Base-by-base conservation (phyloP, 2,888 invertebrate species). In the Acronicta alni region DNA sequence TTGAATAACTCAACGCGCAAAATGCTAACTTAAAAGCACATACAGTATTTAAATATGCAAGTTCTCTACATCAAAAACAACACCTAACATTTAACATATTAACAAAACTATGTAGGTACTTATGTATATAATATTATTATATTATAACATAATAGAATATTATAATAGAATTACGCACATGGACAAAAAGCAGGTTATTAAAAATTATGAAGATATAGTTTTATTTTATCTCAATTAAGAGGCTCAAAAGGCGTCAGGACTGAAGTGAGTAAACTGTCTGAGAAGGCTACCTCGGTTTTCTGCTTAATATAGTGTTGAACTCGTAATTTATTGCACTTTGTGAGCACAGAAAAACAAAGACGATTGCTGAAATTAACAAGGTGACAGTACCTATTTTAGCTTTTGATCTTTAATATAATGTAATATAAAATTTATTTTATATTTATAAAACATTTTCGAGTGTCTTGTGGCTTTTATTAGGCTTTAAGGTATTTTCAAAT, bases 71-170 rank as follows among this genome's bases (percentile, higher is more conserved):
- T 75, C 52, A 32, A 12, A 30, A 30, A 30, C 30, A 30, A 30
- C 4, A 7, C 5, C 35, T n/a, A 35, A 35, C n/a, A n/a, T 35
- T 35, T n/a, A 17, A 35, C 5, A 46, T 7, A 26, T 2, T 38
- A 71, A 62, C 39, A 38, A 61, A 75, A 57, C 56, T 58, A 46
- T 61, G 65, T n/a, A n/a, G n/a, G n/a, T n/a, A n/a, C n/a, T n/a
- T n/a, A n/a, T n/a, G n/a, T n/a, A n/a, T n/a, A n/a, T n/a, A n/a
- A n/a, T n/a, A n/a, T n/a, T n/a, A n/a, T n/a, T n/a, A n/a, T n/a
- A n/a, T n/a, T n/a, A n/a, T n/a, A n/a, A n/a, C n/a, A n/a, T n/a
- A n/a, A n/a, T n/a, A n/a, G n/a, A n/a, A n/a, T n/a, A 74, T 70
- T 66, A 30, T 3, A 12, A 4, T 3, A 10, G 3, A 12, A 12